A percentile compares a stretch with the other conserved stretches of the same genome.
These are phyloP conservation scores for Gobius niger DNA, from an alignment of 2,113 vertebrate species.

Conservation along the genomic window DNA sequence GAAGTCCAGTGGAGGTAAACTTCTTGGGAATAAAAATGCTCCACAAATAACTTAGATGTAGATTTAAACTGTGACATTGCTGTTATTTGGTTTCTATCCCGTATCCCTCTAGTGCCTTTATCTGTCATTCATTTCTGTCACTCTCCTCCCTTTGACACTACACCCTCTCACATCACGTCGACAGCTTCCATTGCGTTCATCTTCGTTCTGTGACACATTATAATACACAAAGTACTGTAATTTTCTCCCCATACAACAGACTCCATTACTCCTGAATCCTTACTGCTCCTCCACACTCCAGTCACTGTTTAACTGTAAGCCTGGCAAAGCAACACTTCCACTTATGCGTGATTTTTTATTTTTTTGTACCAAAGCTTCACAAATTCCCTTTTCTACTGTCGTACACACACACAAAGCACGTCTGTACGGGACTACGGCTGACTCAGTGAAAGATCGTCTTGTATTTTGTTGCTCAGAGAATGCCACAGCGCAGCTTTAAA, in stretches of 20 bases:
- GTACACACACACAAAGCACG: not conserved
- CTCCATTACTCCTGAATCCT: not conserved
- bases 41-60: too few relatives aligned
- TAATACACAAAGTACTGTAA: constrained; percentile 1
- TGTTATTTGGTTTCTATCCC: not conserved
- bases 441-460: constrained; percentile 3
- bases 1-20: too few relatives aligned
- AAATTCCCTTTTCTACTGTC: not conserved
- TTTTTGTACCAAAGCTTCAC: not conserved
- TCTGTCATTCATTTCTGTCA: constrained; percentile 11
- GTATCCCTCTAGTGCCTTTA: constrained; percentile 24
- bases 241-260: not conserved
- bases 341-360: not conserved
- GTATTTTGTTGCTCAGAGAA: constrained; percentile 18
- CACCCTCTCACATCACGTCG: constrained; percentile 12
- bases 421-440: not conserved
- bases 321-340: not conserved
- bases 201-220: constrained; percentile 2
- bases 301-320: not conserved
- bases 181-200: constrained; percentile 14
- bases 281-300: not conserved
- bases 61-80: too few relatives aligned
- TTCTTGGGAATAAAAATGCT: too few relatives aligned
- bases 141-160: not conserved
- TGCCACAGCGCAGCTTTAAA: constrained; percentile 15